Evolutionary conservation across 2,797 vertebrate genomes (phyloP).

Genomic region (Kryptopterus vitreolus): DNA sequence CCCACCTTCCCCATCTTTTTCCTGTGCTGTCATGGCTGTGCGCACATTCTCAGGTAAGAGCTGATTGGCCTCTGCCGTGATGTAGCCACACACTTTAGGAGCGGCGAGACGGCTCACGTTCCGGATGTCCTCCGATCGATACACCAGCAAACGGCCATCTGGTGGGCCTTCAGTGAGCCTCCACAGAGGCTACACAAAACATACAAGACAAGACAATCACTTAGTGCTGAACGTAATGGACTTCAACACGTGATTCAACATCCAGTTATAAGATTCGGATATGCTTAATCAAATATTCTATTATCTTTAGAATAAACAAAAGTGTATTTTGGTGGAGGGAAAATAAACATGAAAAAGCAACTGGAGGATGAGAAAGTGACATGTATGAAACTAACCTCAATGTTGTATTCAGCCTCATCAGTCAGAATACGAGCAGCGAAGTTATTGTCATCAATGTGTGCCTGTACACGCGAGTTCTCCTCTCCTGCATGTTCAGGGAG

Average conservation of each 20-base stretch:
- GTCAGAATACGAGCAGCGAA: constrained; percentile 88
- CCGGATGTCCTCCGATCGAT: constrained; percentile 90
- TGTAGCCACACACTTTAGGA: constrained; percentile 88
- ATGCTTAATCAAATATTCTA: background rate
- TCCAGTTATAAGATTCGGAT: background rate
- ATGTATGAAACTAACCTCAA: constrained; percentile 78
- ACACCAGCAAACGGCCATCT: constrained; percentile 83
- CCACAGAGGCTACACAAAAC: constrained; percentile 85
- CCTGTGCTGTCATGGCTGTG: constrained; percentile 28
- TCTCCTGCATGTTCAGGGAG: constrained; percentile 74
- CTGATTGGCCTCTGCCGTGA: constrained; percentile 70
- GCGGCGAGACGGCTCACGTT: constrained; percentile 84
- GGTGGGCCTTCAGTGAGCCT: constrained; percentile 79
- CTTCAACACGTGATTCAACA: background rate
- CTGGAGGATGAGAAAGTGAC: background rate
- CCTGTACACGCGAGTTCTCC: constrained; percentile 89
- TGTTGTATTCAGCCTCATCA: constrained; percentile 84
- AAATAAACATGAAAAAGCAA: background rate
- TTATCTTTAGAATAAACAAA: background rate
- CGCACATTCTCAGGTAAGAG: constrained; percentile 71
- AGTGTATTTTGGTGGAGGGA: background rate
- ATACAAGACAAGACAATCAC: background rate
- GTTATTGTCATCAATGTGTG: constrained; percentile 87
- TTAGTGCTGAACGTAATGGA: background rate
- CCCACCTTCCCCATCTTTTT: constrained; percentile 49